Evolutionary conservation across 2,888 invertebrate genomes (phyloP).

Genomic region (Lissonota sp.): DNA sequence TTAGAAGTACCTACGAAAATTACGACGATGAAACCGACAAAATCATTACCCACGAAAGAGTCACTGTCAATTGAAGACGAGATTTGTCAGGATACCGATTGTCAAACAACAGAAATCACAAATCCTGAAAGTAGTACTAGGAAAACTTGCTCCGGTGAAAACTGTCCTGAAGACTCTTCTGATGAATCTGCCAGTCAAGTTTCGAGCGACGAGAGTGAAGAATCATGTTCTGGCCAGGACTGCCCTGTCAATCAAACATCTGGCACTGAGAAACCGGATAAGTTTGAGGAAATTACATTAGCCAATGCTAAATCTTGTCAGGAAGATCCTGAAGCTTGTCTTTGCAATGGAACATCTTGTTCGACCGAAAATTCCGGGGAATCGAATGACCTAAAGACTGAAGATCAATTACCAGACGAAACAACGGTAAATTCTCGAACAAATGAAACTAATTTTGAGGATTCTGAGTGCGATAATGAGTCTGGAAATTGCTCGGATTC

Average conservation of each 20-base stretch:
- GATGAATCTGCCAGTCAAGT: slow-evolving; percentile 2
- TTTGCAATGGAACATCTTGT: slow-evolving; percentile 40
- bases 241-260: slow-evolving; percentile 14
- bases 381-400: neutral
- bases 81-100: slow-evolving; percentile 11
- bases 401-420: neutral
- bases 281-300: neutral
- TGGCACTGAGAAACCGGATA: neutral
- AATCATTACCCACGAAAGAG: neutral
- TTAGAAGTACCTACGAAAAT: neutral
- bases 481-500: slow-evolving; percentile 12
- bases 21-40: neutral
- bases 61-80: neutral
- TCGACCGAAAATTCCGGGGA: neutral
- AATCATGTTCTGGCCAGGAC: slow-evolving; percentile 6
- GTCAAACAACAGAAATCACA: neutral
- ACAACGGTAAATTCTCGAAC: neutral
- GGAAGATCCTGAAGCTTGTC: slow-evolving; percentile 34
- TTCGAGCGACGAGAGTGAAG: neutral
- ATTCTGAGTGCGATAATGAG: slow-evolving; percentile 18
- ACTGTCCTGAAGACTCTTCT: slow-evolving; percentile 11
- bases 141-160: neutral
- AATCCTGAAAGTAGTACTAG: neutral
- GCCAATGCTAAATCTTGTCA: slow-evolving; percentile 20
- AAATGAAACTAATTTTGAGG: neutral